phyloP scores from a whole-genome alignment of 2,888 invertebrate genomes.

The Plebejus argus region DNA sequence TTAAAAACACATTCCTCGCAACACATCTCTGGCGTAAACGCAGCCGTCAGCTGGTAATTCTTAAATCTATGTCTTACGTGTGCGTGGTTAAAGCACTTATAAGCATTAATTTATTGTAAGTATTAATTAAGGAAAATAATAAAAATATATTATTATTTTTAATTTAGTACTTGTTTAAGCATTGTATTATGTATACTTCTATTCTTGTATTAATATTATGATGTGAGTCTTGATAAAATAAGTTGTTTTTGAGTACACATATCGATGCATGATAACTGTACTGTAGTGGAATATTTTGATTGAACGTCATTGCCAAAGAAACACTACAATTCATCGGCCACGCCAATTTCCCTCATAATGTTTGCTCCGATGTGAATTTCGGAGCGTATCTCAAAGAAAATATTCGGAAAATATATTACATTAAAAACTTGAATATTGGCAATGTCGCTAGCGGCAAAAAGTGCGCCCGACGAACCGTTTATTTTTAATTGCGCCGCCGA shows the following conservation, averaged over 20 bases:
- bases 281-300: not conserved
- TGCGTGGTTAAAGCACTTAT: no score
- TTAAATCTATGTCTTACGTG: not conserved
- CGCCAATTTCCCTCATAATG: not conserved
- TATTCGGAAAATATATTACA: constrained; percentile 1
- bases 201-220: no score
- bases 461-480: constrained; percentile 43
- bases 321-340: not conserved
- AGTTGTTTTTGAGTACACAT: not conserved
- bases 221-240: no score
- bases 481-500: constrained; percentile 55
- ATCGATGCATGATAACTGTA: not conserved
- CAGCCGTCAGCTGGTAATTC: not conserved
- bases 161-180: no score
- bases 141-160: no score
- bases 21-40: no score
- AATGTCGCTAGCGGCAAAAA: constrained; percentile 36
- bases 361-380: constrained; percentile 7
- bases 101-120: no score
- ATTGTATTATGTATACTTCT: no score
- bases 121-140: no score
- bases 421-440: constrained; percentile 36
- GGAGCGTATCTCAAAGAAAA: constrained; percentile 2
- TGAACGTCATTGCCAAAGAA: not conserved
- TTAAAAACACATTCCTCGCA: no score